These are phyloP conservation scores for Paguma larvata DNA, from an alignment of 2,797 vertebrate genomes.

Conservation along the genomic window DNA sequence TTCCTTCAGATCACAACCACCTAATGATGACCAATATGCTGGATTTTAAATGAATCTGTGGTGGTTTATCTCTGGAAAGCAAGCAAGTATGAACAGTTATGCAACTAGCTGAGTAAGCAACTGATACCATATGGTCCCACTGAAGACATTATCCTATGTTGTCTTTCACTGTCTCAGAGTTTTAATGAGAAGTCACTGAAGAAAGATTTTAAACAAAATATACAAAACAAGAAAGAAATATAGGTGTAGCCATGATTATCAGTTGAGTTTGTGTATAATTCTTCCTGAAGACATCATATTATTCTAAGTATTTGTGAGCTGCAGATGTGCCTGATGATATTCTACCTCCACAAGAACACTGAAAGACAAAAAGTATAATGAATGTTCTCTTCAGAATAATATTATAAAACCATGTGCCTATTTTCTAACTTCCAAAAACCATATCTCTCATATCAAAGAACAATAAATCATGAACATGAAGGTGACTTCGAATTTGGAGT, in stretches of 20 bases:
- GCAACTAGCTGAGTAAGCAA: neutral
- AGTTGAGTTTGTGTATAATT: neutral
- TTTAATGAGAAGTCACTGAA: neutral
- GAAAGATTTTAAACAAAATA: conserved; percentile 13
- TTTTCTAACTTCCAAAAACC: conserved; percentile 54
- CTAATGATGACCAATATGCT: neutral
- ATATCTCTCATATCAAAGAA: neutral
- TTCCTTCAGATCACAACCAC: neutral
- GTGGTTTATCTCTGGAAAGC: neutral
- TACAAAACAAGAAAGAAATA: neutral
- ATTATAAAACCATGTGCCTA: conserved; percentile 53
- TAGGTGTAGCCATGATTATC: neutral
- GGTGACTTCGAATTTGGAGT: conserved; percentile 65
- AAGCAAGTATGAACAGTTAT: neutral
- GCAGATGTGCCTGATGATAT: conserved; percentile 42
- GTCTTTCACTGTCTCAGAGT: neutral
- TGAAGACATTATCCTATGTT: neutral
- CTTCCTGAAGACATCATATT: conserved; percentile 22
- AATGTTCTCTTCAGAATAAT: conserved; percentile 26
- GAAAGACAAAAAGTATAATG: neutral
- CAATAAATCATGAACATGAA: neutral
- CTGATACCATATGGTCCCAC: neutral
- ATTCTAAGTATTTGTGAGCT: conserved; percentile 6
- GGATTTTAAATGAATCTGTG: neutral
- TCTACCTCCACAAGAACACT: conserved; percentile 45